A percentile compares a stretch with the other conserved stretches of the same genome.
phyloP scores from a whole-genome alignment of 2,113 vertebrate species.

The Forbesichthys papilliferus region DNA sequence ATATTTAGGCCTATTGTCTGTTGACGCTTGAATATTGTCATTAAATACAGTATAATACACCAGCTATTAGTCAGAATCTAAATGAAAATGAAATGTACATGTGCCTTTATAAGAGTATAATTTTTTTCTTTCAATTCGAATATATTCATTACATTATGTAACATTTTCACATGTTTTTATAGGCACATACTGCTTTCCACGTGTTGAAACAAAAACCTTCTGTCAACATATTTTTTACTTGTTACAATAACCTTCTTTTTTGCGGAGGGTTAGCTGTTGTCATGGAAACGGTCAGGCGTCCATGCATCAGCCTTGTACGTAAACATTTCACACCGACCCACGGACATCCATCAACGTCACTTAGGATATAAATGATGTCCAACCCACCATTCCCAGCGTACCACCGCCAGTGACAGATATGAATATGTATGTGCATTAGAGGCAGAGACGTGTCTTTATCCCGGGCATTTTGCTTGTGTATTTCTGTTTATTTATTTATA shows the following conservation, averaged over 20 bases:
- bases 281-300: slow-evolving; percentile 28
- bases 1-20: too few species aligned
- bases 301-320: slow-evolving; percentile 31
- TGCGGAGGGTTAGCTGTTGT: slow-evolving; percentile 7
- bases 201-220: too few species aligned
- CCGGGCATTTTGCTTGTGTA: slow-evolving; percentile 19
- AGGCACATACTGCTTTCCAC: too few species aligned
- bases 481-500: background rate
- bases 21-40: too few species aligned
- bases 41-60: too few species aligned
- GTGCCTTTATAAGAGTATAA: too few species aligned
- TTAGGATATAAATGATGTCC: slow-evolving; percentile 44
- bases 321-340: slow-evolving; percentile 29
- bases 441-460: slow-evolving; percentile 20
- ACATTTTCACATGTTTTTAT: too few species aligned
- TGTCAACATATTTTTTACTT: background rate
- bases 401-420: slow-evolving; percentile 38
- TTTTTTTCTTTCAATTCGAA: too few species aligned
- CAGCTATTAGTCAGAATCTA: too few species aligned
- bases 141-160: too few species aligned
- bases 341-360: slow-evolving; percentile 49
- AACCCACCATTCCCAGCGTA: background rate
- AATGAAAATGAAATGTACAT: too few species aligned
- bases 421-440: slow-evolving; percentile 36
- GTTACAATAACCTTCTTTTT: slow-evolving; percentile 3